A percentile compares a stretch with the other conserved stretches of the same genome.
Conservation (phyloP, 2,888 invertebrate genomes). For the Cryptocephalus moraei region DNA sequence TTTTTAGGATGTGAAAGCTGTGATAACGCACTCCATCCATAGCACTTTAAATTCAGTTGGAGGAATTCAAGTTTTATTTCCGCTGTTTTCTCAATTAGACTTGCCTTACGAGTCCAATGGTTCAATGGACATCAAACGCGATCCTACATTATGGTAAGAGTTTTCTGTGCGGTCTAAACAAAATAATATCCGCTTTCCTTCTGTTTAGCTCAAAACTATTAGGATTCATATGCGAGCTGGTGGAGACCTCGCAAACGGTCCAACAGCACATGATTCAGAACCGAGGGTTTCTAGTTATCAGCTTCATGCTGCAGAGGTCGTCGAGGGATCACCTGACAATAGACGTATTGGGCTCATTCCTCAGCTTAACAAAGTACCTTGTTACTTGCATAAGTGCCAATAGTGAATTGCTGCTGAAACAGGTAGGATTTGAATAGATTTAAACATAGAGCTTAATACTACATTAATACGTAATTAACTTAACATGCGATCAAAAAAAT, state of each 20-base stretch:
- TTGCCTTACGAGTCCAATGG: constrained; percentile 76
- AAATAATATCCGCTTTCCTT: not conserved
- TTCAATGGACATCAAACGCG: constrained; percentile 70
- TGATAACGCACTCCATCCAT: constrained; percentile 98
- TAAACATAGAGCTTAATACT: too few species aligned
- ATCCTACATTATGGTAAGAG: constrained; percentile 78
- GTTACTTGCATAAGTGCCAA: constrained; percentile 89
- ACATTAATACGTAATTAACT: too few species aligned
- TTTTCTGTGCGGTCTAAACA: not conserved
- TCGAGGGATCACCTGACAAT: constrained; percentile 88
- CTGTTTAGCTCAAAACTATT: constrained; percentile 78
- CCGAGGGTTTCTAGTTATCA: constrained; percentile 95
- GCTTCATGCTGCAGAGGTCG: constrained; percentile 90
- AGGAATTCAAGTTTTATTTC: constrained; percentile 96
- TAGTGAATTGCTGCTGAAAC: constrained; percentile 82
- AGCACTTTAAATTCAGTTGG: constrained; percentile 98
- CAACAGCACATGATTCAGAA: constrained; percentile 99
- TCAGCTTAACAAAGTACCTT: constrained; percentile 84
- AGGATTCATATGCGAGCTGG: constrained; percentile 93
- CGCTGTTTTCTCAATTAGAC: constrained; percentile 95
- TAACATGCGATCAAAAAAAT: too few species aligned
- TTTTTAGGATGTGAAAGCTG: constrained; percentile 93
- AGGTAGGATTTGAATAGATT: constrained; percentile 47
- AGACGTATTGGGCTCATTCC: constrained; percentile 85
- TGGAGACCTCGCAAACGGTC: constrained; percentile 93